phyloP scores from a whole-genome alignment of 2,113 vertebrate species.

The Cervus canadensis region DNA sequence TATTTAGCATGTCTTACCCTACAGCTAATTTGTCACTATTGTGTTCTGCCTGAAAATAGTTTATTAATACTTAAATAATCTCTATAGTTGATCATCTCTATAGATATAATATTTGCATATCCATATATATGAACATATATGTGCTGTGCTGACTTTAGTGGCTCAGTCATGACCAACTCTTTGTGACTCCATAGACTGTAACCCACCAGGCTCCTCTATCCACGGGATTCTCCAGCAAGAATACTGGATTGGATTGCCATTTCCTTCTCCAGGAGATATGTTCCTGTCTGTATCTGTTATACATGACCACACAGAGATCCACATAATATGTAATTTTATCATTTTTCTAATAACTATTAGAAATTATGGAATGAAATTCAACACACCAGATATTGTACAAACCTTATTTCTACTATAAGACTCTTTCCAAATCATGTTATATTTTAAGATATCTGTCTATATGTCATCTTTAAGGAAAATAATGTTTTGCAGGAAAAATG shows the following conservation, averaged over 20 bases:
- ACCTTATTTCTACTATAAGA: background rate
- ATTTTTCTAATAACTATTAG: background rate
- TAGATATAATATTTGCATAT: background rate
- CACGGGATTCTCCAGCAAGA: background rate
- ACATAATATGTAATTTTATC: background rate
- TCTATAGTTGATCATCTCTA: background rate
- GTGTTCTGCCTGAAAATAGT: background rate
- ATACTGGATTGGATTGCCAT: background rate
- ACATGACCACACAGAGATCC: background rate
- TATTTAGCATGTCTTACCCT: background rate
- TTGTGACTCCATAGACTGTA: background rate
- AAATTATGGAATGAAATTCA: background rate
- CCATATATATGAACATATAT: background rate
- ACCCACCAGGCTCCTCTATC: background rate
- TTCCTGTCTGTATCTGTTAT: background rate
- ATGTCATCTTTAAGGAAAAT: background rate
- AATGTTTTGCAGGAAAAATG: background rate
- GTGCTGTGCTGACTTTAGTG: background rate
- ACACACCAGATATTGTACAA: background rate
- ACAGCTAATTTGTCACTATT: background rate
- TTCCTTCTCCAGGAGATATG: background rate
- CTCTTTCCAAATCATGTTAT: background rate
- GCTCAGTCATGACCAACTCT: background rate
- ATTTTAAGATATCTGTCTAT: background rate
- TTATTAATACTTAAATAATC: background rate